Percentiles rank a stretch among this genome's conserved stretches.
Evolutionary conservation across 2,797 vertebrate species (phyloP).

Genomic region (Yasuhikotakia modesta): DNA sequence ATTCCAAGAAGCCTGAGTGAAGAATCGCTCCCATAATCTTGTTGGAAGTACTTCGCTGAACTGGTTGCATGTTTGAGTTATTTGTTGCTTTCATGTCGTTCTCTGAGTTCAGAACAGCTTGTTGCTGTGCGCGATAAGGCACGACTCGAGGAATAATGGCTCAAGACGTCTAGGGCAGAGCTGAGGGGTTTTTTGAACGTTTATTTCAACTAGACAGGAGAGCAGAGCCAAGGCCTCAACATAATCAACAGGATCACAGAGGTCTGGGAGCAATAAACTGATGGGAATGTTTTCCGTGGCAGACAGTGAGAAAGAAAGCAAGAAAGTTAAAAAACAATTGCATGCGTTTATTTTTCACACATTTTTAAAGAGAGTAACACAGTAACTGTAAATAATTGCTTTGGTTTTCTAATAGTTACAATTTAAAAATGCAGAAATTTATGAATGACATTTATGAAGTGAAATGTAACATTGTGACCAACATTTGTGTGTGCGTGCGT

Average conservation of each 20-base stretch:
- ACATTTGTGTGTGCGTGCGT: neutral
- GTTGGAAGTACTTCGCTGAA: neutral
- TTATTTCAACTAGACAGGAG: constrained; percentile 58
- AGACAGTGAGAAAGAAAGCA: constrained; percentile 39
- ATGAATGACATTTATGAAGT: neutral
- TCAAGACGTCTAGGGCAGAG: constrained; percentile 60
- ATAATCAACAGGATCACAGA: constrained; percentile 54
- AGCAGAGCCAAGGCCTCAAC: constrained; percentile 53
- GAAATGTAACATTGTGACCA: neutral
- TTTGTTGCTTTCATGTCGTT: neutral
- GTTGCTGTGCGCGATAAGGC: constrained; percentile 39
- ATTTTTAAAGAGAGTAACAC: neutral
- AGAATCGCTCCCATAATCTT: constrained; percentile 1
- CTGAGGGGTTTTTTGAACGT: constrained; percentile 58
- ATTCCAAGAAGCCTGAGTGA: constrained; percentile 12
- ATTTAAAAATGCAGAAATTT: too few relatives aligned
- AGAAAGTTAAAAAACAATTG: constrained; percentile 27
- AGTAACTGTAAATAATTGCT: constrained; percentile 22
- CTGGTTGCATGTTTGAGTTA: neutral
- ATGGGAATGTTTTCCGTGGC: constrained; percentile 53
- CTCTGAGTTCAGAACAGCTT: constrained; percentile 18
- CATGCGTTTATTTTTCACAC: constrained; percentile 11
- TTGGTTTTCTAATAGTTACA: constrained; percentile 7
- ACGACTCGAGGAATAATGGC: constrained; percentile 41
- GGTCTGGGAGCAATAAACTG: constrained; percentile 63